Percentiles rank a stretch among this genome's conserved stretches.
Conservation (phyloP, 1,140 invertebrate species). For the Eubasilissa regina region DNA sequence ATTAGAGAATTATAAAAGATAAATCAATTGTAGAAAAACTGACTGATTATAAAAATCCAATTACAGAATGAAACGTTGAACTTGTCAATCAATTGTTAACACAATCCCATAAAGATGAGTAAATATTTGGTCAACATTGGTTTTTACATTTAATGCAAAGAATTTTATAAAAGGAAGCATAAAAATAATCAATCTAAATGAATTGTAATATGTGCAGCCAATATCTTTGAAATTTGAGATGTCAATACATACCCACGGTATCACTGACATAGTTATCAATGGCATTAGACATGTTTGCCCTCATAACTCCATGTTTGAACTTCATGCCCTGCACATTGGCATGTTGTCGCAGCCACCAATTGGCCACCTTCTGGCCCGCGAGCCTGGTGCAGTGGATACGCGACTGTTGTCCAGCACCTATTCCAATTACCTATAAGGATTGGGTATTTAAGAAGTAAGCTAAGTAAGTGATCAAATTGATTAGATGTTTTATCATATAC, state of each 20-base stretch:
- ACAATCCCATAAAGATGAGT: no score
- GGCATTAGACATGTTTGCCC: conserved; percentile 95
- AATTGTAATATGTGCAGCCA: no score
- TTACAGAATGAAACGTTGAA: no score
- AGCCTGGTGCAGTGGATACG: conserved; percentile 97
- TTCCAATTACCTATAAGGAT: conserved; percentile 91
- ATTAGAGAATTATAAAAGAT: neutral
- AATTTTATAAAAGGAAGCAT: neutral
- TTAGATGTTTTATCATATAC: no score
- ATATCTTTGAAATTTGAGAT: no score
- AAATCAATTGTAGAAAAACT: conserved; percentile 5
- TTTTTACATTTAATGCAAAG: neutral
- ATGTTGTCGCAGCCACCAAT: conserved; percentile 98
- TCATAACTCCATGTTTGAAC: conserved; percentile 91
- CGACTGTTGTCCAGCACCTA: conserved; percentile 98
- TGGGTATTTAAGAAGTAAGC: no score
- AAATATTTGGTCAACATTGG: neutral
- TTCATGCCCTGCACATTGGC: conserved; percentile 89
- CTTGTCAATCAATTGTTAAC: no score
- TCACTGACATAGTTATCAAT: conserved; percentile 97
- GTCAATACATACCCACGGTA: conserved; percentile 84
- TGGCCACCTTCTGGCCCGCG: conserved; percentile 97
- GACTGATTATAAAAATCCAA: no score
- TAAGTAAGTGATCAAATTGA: no score
- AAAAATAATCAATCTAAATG: no score